Percentiles rank a stretch among this genome's conserved stretches.
Evolutionary conservation across 1,140 invertebrate genomes (phyloP).

Genomic region (Sweltsa coloradensis): DNA sequence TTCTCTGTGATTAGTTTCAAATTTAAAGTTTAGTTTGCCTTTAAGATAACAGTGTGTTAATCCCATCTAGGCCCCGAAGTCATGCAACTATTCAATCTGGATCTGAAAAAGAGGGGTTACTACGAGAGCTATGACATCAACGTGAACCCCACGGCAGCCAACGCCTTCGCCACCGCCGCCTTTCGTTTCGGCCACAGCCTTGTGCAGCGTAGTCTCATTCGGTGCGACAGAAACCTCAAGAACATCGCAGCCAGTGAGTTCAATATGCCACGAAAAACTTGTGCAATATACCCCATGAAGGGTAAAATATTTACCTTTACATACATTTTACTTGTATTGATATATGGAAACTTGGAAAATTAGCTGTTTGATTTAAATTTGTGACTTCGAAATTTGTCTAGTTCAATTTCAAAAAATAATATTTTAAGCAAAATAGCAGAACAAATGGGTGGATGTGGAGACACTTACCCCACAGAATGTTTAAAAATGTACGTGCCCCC

Average conservation of each 20-base stretch:
- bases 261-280: not conserved
- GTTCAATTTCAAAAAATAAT: too few species aligned
- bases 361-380: too few species aligned
- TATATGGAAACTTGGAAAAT: too few species aligned
- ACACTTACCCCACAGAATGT: too few species aligned
- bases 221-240: slow-evolving; percentile 8
- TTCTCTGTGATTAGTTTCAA: too few species aligned
- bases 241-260: slow-evolving; percentile 7
- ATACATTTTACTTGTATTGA: too few species aligned
- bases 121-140: slow-evolving; percentile 43
- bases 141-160: slow-evolving; percentile 46
- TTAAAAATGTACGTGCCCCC: too few species aligned
- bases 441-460: too few species aligned
- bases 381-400: too few species aligned
- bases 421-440: too few species aligned
- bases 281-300: not conserved
- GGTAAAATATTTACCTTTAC: not conserved
- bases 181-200: slow-evolving; percentile 49
- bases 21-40: too few species aligned
- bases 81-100: slow-evolving; percentile 55
- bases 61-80: slow-evolving; percentile 40
- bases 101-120: slow-evolving; percentile 32
- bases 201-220: slow-evolving; percentile 24
- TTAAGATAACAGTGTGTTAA: too few species aligned
- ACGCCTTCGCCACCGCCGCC: slow-evolving; percentile 46